Base-by-base conservation (phyloP, 1,140 invertebrate genomes). In the Littorina saxatilis region DNA sequence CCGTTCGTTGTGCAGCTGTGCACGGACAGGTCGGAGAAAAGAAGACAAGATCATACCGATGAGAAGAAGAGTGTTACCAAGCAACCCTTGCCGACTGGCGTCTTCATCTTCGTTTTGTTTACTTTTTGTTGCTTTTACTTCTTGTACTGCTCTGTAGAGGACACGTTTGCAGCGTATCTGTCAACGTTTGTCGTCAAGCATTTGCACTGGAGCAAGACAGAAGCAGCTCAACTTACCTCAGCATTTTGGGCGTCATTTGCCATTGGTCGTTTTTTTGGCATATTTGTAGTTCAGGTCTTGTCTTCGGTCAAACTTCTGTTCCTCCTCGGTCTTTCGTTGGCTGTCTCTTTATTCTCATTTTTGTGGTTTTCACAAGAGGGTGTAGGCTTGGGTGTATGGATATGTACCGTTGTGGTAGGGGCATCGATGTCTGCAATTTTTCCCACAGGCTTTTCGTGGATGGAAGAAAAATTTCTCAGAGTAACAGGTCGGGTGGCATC, bases 61-160 rank as follows among this genome's bases (percentile, higher is more conserved):
- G 77, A 76, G 55, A 73, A 37, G 43, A 63, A 61, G 40, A n/a
- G 40, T 4, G n/a, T n/a, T n/a, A 43, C 37, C 15, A 83, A 80
- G 61, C 78, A 80, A 35, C 82, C 82, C n/a, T 32, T 58, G 29
- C 77, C 78, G 5, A n/a, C 47, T 23, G 15, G 63, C 23, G 37
- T 84, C 1, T 66, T 82, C 29, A 37, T 82, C 3, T 66, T 83
- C n/a, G 47, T 83, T 1, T 39, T 76, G 61, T 15, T 76, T 17
- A 43, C 83, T 9, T 39, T 85, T 13, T 80, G 80, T 70, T 37
- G 68, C 0, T 70, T 82, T 27, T 82, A 82, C 75, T 68, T 85
- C 32, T 9, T 78, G 15, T 88, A 88, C 47, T 86, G 83, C 35
- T 83, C 80, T 68, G 82, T 87, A 13, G 87, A 88, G 70, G 87